Percentiles rank a stretch among this genome's conserved stretches.
phyloP scores from a whole-genome alignment of 2,797 vertebrate species.

The Cryptoprocta ferox region DNA sequence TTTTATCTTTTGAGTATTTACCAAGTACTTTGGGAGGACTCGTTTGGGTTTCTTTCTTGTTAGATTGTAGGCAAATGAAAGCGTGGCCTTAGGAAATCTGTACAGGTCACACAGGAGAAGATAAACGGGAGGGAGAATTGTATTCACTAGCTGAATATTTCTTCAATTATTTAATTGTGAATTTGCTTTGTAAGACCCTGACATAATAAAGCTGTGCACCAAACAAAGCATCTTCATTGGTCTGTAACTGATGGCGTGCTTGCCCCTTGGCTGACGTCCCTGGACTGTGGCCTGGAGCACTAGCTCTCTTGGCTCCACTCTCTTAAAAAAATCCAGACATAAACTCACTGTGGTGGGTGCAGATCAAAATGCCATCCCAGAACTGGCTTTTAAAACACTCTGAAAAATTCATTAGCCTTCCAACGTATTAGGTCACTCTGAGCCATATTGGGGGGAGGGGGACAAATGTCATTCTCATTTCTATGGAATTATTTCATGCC shows the following conservation, averaged over 20 bases:
- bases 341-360: background rate
- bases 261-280: background rate
- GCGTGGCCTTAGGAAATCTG: background rate
- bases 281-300: constrained; percentile 27
- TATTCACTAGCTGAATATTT: background rate
- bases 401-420: constrained; percentile 64
- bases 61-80: background rate
- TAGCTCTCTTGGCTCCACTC: constrained; percentile 15
- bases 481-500: background rate
- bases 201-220: background rate
- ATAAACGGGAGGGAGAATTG: background rate
- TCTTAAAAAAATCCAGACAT: constrained; percentile 46
- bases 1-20: constrained; percentile 29
- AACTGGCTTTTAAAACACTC: constrained; percentile 67
- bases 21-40: background rate
- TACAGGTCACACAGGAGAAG: background rate
- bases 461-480: background rate
- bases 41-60: background rate
- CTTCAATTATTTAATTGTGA: background rate
- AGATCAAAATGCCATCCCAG: constrained; percentile 50
- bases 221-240: background rate
- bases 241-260: background rate
- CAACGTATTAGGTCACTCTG: constrained; percentile 23
- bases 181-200: constrained; percentile 1
- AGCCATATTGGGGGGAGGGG: background rate